Base-by-base conservation (phyloP, 2,113 vertebrate genomes). In the Elachura formosa region DNA sequence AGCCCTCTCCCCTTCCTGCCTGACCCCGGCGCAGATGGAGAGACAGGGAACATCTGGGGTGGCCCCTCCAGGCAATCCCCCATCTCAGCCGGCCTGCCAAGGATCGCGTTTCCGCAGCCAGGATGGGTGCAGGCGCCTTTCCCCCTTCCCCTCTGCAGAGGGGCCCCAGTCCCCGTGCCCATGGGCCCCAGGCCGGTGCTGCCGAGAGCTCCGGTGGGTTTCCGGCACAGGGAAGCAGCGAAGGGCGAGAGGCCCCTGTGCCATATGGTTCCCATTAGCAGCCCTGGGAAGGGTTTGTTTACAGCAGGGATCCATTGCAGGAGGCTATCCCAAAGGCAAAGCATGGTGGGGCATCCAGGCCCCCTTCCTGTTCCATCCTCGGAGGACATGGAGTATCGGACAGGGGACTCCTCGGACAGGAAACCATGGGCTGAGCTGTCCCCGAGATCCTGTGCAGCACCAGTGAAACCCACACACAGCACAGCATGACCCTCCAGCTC, bases 241-340 rank as follows among this genome's bases (percentile, higher is more conserved):
- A 31, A 83, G 93, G 87, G 66, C 4, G 8, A 74, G 93, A 52
- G 94, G 96, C 93, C 95, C 89, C 93, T 89, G 74, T 18, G 31
- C 77, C 96, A 93, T 49, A 7, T 96, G 96, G 81, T 67, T 97
- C 89, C 95, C 89, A 89, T 96, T 5, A 96, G 84, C 54, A 51
- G 80, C 84, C 52, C 84, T 5, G 40, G 24, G 77, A 84, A 84
- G 80, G 34, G 48, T 12, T 3, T 68, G 52, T 87, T 91, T 34
- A 25, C 77, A 41, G 84, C 91, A 56, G 84, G 86, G 84, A 91
- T 93, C 69, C 52, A 1, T 0, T 0, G 68, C 86, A 7, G 45
- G 77, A 87, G 67, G 56, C 76, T 89, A 67, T 78, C 86, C 91
- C 77, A 40, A 67, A 87, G 74, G 88, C 67, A 6, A 24, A 79